Evolutionary conservation across 2,797 vertebrate genomes (phyloP).

Genomic region (Falco rusticolus): DNA sequence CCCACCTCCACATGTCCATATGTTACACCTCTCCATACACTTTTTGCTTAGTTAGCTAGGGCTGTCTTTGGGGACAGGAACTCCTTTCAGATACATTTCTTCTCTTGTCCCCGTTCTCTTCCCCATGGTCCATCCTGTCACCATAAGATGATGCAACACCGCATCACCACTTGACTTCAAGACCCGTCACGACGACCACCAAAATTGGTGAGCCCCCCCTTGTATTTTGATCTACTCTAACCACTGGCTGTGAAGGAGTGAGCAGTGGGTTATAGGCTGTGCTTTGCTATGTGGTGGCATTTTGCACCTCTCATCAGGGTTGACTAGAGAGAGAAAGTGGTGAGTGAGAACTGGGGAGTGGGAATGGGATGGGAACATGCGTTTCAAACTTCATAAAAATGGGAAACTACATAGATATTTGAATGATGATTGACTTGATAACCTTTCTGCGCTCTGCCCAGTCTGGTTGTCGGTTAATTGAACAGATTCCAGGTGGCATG

Average conservation of each 20-base stretch:
- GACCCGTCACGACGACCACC: constrained; percentile 74
- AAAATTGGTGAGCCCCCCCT: constrained; percentile 76
- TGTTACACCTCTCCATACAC: constrained; percentile 31
- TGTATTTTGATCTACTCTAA: constrained; percentile 63
- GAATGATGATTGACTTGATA: constrained; percentile 4
- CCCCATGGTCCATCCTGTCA: constrained; percentile 72
- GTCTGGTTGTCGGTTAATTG: constrained; percentile 23
- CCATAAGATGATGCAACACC: constrained; percentile 78
- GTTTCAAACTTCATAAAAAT: neutral
- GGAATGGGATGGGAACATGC: neutral
- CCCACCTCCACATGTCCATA: neutral
- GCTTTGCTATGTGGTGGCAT: constrained; percentile 1
- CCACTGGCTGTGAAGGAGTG: constrained; percentile 54
- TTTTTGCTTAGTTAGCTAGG: constrained; percentile 55
- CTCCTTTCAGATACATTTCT: constrained; percentile 76
- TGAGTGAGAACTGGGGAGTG: neutral
- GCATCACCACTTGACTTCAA: constrained; percentile 76
- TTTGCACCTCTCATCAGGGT: neutral
- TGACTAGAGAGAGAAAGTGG: constrained; percentile 32
- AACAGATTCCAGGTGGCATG: constrained; percentile 5
- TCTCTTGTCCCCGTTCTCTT: constrained; percentile 77
- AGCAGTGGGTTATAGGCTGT: constrained; percentile 16
- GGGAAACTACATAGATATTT: neutral
- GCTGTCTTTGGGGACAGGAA: constrained; percentile 59
- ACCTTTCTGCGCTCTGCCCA: neutral